Evolutionary conservation across 1,140 invertebrate genomes (phyloP), one percentile per base, ranked within the genome.

Genomic region (Cryptotermes secundus): DNA sequence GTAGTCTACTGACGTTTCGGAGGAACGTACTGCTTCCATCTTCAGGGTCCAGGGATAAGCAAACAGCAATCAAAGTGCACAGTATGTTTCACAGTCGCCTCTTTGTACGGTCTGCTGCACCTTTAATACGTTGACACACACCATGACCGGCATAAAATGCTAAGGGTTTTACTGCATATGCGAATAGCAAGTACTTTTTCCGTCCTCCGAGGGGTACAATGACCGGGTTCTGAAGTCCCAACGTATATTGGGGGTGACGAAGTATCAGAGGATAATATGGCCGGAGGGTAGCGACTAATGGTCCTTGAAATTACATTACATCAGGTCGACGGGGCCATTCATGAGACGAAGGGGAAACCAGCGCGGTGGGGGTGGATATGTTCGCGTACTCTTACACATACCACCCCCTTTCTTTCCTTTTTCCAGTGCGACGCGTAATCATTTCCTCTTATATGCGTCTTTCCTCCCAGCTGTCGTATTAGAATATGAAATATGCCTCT

Each of bases 301-400:
- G 59, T 72, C 59, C 59, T 72, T 72, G 59, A 72, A 72, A 72
- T 72, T 72, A 72, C 59, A 72, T 72, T 72, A n/a, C 59, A 31
- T 72, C 26, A 72, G 59, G 59, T 72, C 59, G n/a, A 72, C 6
- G 59, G 59, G 14, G 26, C 59, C 59, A 72, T 72, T 72, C 59
- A 72, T 72, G 59, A 31, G 59, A 72, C 59, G 59, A 26, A 72
- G 59, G 59, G 59, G 45, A 49, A 72, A 72, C 26, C n/a, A 31
- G 59, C 59, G n/a, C 4, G 59, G 26, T 14, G 59, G 59, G 45
- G 45, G 16, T 49, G 45, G 22, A 49, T 49, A 49, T 1, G 45
- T 3, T 22, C 9, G 45, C 10, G 0, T 49, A 19, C 22, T 0
- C 45, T 3, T 7, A 22, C 19, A 49, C 45, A 2, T 14, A 42